phyloP scores from a whole-genome alignment of 2,797 vertebrate genomes.

The Falco berigora region DNA sequence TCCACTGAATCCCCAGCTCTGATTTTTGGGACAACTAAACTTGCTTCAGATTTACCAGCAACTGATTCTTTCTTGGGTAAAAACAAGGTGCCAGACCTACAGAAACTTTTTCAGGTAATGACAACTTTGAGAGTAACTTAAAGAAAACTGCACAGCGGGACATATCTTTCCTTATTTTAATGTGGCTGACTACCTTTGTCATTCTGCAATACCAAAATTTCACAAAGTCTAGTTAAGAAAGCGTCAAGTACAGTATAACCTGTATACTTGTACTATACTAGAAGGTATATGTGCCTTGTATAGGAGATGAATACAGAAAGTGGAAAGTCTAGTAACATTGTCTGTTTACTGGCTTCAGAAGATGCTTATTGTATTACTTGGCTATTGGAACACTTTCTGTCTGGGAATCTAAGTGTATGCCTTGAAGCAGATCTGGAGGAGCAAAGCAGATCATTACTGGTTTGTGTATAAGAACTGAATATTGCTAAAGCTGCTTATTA shows the following conservation, averaged over 20 bases:
- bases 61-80: conserved; percentile 72
- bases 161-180: background rate
- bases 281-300: background rate
- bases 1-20: conserved; percentile 78
- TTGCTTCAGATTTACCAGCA: conserved; percentile 72
- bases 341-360: background rate
- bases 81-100: conserved; percentile 88
- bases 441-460: background rate
- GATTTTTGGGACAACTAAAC: conserved; percentile 84
- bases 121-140: background rate
- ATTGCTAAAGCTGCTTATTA: background rate
- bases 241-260: background rate
- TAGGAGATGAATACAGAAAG: background rate
- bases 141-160: background rate
- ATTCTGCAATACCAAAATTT: background rate
- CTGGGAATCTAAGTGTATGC: background rate
- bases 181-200: background rate
- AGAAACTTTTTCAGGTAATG: conserved; percentile 91
- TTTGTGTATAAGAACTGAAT: background rate
- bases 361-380: background rate
- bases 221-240: background rate
- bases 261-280: background rate
- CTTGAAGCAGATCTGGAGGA: background rate
- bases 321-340: background rate
- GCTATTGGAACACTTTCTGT: background rate